phyloP scores from a whole-genome alignment of 2,797 vertebrate species.

The Eptatretus atami region DNA sequence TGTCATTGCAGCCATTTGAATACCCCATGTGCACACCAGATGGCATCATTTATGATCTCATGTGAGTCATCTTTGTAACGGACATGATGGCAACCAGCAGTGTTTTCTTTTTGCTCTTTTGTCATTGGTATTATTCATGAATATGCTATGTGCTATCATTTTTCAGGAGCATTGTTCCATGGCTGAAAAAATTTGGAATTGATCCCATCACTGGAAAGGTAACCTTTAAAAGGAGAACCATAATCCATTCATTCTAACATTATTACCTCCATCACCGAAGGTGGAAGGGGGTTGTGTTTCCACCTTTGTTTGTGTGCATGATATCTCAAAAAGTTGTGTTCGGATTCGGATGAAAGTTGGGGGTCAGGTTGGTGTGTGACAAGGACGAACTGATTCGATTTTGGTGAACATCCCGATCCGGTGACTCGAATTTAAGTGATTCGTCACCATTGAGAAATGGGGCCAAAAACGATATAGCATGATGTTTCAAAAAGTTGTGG shows the following conservation, averaged over 20 bases:
- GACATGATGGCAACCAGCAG: not conserved
- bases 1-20: constrained; percentile 73
- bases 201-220: constrained; percentile 71
- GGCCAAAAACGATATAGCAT: too few species aligned
- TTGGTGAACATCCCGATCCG: too few species aligned
- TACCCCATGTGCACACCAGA: constrained; percentile 68
- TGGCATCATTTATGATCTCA: constrained; percentile 57
- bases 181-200: constrained; percentile 82
- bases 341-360: too few species aligned
- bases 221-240: constrained; percentile 9
- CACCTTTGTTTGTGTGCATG: too few species aligned
- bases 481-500: too few species aligned
- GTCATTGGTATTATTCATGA: not conserved
- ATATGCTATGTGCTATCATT: not conserved
- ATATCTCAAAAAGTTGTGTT: too few species aligned
- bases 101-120: not conserved
- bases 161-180: constrained; percentile 63
- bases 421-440: too few species aligned
- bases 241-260: constrained; percentile 8
- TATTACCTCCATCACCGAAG: too few species aligned
- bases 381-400: too few species aligned
- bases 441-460: too few species aligned
- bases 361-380: too few species aligned
- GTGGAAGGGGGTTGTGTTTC: too few species aligned
- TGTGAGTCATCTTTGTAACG: constrained; percentile 29